Conservation (phyloP, 2,113 vertebrate species). For the Rhinopithecus roxellana region DNA sequence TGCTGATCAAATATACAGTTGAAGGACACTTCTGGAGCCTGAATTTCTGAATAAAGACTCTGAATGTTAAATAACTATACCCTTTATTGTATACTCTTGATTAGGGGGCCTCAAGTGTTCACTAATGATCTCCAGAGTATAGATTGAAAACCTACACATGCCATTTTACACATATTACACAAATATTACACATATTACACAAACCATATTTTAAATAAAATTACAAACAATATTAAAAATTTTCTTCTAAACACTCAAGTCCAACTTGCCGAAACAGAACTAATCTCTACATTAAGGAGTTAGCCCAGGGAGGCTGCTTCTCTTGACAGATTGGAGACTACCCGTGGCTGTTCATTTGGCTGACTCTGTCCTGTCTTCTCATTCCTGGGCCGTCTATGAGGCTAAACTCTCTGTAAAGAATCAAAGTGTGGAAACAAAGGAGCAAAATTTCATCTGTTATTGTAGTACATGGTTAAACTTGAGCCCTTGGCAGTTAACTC, state of each 20-base stretch:
- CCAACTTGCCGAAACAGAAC: neutral
- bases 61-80: neutral
- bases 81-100: neutral
- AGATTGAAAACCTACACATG: neutral
- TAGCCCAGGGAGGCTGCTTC: neutral
- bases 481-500: neutral
- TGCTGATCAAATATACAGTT: conserved; percentile 21
- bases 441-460: neutral
- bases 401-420: conserved; percentile 10
- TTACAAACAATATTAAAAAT: neutral
- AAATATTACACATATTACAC: too few relatives aligned
- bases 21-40: neutral
- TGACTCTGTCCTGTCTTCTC: neutral
- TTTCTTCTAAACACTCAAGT: neutral
- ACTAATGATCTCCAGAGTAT: neutral
- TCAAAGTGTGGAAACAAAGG: neutral
- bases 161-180: too few relatives aligned
- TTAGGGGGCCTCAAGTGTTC: neutral
- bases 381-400: neutral
- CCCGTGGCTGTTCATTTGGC: neutral
- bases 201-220: neutral
- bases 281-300: neutral
- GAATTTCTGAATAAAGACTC: neutral
- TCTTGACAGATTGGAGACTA: neutral
- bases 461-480: conserved; percentile 1